phyloP scores from a whole-genome alignment of 1,140 invertebrate genomes.

The Adelges cooleyi region DNA sequence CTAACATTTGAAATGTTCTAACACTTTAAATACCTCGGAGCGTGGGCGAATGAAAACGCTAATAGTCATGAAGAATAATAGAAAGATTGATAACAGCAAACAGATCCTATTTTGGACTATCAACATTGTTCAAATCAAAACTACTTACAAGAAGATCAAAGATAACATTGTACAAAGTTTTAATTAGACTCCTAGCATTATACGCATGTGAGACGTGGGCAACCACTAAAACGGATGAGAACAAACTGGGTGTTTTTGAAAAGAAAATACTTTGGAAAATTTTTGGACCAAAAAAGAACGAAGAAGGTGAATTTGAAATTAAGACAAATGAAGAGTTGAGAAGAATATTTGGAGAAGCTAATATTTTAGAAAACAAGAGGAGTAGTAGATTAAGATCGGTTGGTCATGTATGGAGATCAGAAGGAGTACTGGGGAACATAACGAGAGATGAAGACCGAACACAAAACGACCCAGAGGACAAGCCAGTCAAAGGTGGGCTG shows the following conservation, averaged over 20 bases:
- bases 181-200: not conserved
- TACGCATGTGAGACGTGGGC: not conserved
- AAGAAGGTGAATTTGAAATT: not conserved
- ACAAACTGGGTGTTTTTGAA: not conserved
- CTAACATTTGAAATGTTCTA: too few relatives aligned
- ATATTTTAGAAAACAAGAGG: not conserved
- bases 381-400: not conserved
- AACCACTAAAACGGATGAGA: not conserved
- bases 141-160: slow-evolving; percentile 6
- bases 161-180: not conserved
- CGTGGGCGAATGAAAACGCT: not conserved
- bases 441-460: too few relatives aligned
- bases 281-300: not conserved
- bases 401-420: not conserved
- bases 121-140: not conserved
- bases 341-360: too few relatives aligned
- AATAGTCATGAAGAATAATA: not conserved
- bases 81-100: not conserved
- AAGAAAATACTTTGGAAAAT: not conserved
- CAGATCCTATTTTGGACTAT: not conserved
- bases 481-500: too few relatives aligned
- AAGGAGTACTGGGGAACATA: not conserved
- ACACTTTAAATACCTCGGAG: not conserved
- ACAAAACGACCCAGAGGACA: too few relatives aligned
- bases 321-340: not conserved